These are phyloP conservation scores for Drosophila mimica DNA, from an alignment of 2,888 invertebrate genomes.

Conservation along the genomic window DNA sequence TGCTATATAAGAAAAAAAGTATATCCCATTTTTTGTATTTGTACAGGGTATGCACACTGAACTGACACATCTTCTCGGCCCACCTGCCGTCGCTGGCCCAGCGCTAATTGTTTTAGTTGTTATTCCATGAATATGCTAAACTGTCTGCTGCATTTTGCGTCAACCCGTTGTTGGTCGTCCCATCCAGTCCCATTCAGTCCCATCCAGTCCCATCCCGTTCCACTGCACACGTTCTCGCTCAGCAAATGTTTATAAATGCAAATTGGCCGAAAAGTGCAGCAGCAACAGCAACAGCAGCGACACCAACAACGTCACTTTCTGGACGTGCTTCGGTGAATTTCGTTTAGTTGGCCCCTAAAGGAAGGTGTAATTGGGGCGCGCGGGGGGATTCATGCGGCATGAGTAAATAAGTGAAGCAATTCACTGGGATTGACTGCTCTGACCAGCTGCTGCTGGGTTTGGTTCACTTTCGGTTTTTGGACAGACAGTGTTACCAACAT, in stretches of 20 bases:
- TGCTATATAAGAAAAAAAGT: background rate
- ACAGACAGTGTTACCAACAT: slow-evolving; percentile 10
- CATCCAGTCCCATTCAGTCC: slow-evolving; percentile 1
- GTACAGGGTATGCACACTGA: slow-evolving; percentile 28
- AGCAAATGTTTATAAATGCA: slow-evolving; percentile 77
- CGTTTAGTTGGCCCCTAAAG: slow-evolving; percentile 15
- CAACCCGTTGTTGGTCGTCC: slow-evolving; percentile 18
- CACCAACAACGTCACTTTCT: slow-evolving; percentile 42
- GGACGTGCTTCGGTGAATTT: slow-evolving; percentile 65
- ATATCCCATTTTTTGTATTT: background rate
- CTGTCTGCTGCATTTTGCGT: slow-evolving; percentile 69
- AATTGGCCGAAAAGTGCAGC: slow-evolving; percentile 78
- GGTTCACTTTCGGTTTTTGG: slow-evolving; percentile 46
- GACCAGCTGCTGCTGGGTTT: slow-evolving; percentile 5
- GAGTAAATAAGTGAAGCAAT: slow-evolving; percentile 39
- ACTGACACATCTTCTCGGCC: slow-evolving; percentile 46
- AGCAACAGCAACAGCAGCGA: slow-evolving; percentile 27
- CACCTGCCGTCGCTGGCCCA: slow-evolving; percentile 58
- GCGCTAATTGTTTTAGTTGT: slow-evolving; percentile 76
- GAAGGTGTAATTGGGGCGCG: background rate
- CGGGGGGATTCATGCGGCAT: slow-evolving; percentile 10
- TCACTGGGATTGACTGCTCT: slow-evolving; percentile 32
- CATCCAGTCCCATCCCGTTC: background rate
- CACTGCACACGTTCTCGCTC: slow-evolving; percentile 16
- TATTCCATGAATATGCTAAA: slow-evolving; percentile 78